Evolutionary conservation across 2,888 invertebrate species (phyloP).

Genomic region (Subacronicta megacephala): DNA sequence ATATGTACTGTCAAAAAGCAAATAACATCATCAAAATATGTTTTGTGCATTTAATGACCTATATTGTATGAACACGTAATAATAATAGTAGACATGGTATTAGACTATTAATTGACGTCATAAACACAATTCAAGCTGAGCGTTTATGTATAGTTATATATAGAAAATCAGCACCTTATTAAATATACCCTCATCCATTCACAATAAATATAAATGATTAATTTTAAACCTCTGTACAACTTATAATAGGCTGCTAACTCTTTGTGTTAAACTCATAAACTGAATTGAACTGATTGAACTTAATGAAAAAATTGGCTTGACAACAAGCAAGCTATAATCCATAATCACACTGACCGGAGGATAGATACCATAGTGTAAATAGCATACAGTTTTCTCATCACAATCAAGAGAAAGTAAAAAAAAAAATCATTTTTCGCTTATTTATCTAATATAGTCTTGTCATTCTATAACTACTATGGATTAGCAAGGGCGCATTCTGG

Average conservation of each 20-base stretch:
- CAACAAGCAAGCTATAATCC: not conserved
- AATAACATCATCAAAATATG: slow-evolving; percentile 34
- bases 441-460: slow-evolving; percentile 33
- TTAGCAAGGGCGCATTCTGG: too few relatives aligned
- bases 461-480: slow-evolving; percentile 22
- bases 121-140: slow-evolving; percentile 52
- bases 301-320: not conserved
- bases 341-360: not conserved
- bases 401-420: slow-evolving; percentile 27
- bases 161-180: slow-evolving; percentile 62
- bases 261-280: too few relatives aligned
- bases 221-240: slow-evolving; percentile 3
- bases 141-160: slow-evolving; percentile 18
- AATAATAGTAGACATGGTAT: slow-evolving; percentile 40
- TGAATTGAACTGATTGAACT: not conserved
- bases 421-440: slow-evolving; percentile 38
- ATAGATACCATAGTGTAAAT: slow-evolving; percentile 15
- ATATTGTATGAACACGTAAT: slow-evolving; percentile 41
- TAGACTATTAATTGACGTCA: slow-evolving; percentile 53
- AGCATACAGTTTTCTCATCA: slow-evolving; percentile 11
- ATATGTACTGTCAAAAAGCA: slow-evolving; percentile 10
- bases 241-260: not conserved
- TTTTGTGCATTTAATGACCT: slow-evolving; percentile 53
- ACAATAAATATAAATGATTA: slow-evolving; percentile 35
- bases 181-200: slow-evolving; percentile 63